Percentiles rank a stretch among this genome's conserved stretches.
Conservation (phyloP, 2,113 vertebrate species). For the Pseudonaja textilis region DNA sequence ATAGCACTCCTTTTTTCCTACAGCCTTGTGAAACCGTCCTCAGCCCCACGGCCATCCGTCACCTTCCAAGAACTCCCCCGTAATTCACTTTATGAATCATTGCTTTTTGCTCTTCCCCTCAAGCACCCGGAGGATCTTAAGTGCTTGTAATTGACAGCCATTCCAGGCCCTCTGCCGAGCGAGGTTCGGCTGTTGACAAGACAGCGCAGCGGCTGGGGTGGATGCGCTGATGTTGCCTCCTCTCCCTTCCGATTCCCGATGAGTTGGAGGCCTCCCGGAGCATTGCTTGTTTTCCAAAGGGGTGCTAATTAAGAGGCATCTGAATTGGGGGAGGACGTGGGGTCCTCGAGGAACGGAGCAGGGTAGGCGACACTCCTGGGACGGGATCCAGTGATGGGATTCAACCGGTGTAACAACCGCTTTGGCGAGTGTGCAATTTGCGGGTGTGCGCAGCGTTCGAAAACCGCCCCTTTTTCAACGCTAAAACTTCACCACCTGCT, state of each 20-base stretch:
- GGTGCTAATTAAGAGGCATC: not conserved
- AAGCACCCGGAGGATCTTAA: slow-evolving; percentile 36
- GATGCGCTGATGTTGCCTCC: not conserved
- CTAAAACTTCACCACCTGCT: too few relatives aligned
- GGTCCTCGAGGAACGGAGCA: slow-evolving; percentile 4
- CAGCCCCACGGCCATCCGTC: not conserved
- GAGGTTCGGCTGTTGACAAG: not conserved
- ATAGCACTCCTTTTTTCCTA: not conserved
- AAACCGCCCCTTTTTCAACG: too few relatives aligned
- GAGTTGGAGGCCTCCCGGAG: not conserved
- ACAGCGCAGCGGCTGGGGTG: not conserved
- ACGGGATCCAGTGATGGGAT: not conserved
- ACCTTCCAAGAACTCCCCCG: not conserved
- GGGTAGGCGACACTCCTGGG: not conserved
- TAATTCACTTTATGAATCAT: slow-evolving; percentile 17
- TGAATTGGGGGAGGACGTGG: not conserved
- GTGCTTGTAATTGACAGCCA: slow-evolving; percentile 39
- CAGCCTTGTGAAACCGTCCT: not conserved
- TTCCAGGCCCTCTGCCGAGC: slow-evolving; percentile 32
- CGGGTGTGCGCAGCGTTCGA: too few relatives aligned
- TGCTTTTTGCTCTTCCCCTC: slow-evolving; percentile 24
- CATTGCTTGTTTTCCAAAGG: not conserved
- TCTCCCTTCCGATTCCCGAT: slow-evolving; percentile 4
- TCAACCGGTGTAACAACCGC: too few relatives aligned
- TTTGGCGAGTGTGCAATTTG: too few relatives aligned